Percentiles rank a stretch among this genome's conserved stretches.
Evolutionary conservation across 2,113 vertebrate species (phyloP).

Genomic region (Ia io): DNA sequence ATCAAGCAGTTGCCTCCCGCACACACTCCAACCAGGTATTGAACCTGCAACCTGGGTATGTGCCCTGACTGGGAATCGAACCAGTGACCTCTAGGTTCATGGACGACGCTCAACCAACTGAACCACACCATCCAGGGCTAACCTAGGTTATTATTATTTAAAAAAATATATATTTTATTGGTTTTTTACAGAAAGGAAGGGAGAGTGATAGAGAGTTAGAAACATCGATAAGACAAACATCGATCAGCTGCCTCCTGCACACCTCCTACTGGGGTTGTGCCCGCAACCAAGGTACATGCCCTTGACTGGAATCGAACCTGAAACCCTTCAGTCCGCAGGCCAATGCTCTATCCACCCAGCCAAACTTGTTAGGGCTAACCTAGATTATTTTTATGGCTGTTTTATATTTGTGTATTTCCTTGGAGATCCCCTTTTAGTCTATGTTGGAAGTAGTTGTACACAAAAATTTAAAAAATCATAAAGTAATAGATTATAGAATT

Average conservation of each 20-base stretch:
- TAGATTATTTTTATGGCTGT: neutral
- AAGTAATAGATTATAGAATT: slow-evolving; percentile 24
- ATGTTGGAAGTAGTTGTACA: slow-evolving; percentile 22
- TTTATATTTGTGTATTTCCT: slow-evolving; percentile 18
- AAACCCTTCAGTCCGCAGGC: too few species aligned
- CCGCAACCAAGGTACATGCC: too few species aligned
- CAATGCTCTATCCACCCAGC: too few species aligned
- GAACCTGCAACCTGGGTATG: neutral
- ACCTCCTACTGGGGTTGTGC: too few species aligned
- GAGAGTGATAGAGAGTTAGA: too few species aligned
- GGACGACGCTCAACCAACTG: neutral
- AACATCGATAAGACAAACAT: too few species aligned
- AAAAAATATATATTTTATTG: too few species aligned
- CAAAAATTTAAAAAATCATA: slow-evolving; percentile 9
- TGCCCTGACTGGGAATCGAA: neutral
- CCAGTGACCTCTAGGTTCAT: neutral
- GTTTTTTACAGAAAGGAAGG: too few species aligned
- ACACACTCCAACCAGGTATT: neutral
- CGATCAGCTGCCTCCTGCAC: too few species aligned
- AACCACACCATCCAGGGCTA: neutral
- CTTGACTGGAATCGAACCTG: too few species aligned
- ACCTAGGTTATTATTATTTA: neutral
- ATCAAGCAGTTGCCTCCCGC: neutral
- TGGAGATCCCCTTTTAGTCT: neutral
- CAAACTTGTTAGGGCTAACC: neutral